phyloP scores from a whole-genome alignment of 2,113 vertebrate species.

The Perca schrenkii region DNA sequence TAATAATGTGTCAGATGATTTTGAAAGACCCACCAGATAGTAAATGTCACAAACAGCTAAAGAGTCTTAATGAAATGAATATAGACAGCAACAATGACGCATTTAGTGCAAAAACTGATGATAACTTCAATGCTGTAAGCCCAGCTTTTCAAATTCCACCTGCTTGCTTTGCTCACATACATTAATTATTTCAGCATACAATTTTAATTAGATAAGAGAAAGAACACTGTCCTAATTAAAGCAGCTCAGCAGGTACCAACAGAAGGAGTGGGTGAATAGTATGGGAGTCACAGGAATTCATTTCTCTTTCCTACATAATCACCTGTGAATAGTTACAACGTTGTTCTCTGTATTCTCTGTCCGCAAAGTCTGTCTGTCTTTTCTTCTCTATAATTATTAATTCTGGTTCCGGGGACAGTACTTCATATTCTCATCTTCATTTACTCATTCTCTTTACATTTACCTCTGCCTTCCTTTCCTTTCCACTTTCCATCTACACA shows the following conservation, averaged over 20 bases:
- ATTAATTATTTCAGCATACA: slow-evolving; percentile 53
- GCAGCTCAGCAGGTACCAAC: slow-evolving; percentile 38
- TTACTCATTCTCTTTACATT: slow-evolving; percentile 37
- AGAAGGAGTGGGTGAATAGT: slow-evolving; percentile 38
- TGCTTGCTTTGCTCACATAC: slow-evolving; percentile 36
- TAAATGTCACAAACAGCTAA: background rate
- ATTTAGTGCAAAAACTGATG: background rate
- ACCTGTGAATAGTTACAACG: slow-evolving; percentile 31
- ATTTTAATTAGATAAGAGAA: slow-evolving; percentile 65
- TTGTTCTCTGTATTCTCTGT: slow-evolving; percentile 11
- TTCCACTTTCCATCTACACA: slow-evolving; percentile 28
- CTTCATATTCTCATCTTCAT: slow-evolving; percentile 37
- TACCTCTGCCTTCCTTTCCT: slow-evolving; percentile 31
- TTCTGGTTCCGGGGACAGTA: slow-evolving; percentile 8
- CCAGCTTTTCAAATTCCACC: slow-evolving; percentile 20
- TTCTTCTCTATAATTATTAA: slow-evolving; percentile 25
- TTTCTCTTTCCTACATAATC: slow-evolving; percentile 40
- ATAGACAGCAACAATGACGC: background rate
- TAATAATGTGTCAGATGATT: background rate
- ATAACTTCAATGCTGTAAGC: background rate
- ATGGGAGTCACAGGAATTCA: slow-evolving; percentile 44
- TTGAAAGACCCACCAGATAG: background rate
- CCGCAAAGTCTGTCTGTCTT: slow-evolving; percentile 12
- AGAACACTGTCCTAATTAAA: slow-evolving; percentile 61
- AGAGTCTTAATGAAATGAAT: background rate